Base-by-base conservation (phyloP, 2,113 vertebrate genomes). In the Actinemys pallida region DNA sequence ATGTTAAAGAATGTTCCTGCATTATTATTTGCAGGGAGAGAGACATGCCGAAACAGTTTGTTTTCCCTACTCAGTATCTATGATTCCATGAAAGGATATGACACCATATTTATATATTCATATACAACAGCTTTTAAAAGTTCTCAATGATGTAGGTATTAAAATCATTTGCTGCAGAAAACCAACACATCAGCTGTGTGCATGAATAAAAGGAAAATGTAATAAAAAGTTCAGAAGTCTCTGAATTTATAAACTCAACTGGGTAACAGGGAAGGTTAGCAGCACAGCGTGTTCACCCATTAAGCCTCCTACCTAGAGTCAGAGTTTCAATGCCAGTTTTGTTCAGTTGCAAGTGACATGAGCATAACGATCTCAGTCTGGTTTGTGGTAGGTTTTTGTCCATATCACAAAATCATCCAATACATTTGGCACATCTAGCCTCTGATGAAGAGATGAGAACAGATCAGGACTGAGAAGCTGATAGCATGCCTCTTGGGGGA, bases 341-440 rank as follows among this genome's bases (percentile, higher is more conserved):
- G 1, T 2, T 1, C 31, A n/a, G 79, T 20, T 31, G 39, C 39
- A 53, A 54, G 10, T 1, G 4, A 87, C 87, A 59, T 0, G 0
- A 93, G 39, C 1, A 19, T 49, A 72, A 27, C 4, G 1, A 8
- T 35, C 5, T 20, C 7, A 20, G 56, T 17, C 7, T 62, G 42
- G 45, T 72, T 50, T 50, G 10, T 42, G 86, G 13, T 54, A n/a
- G 90, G 31, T 17, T 11, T 24, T 85, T 3, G 39, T 11, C 29
- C 3, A 0, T 1, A 25, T 6, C 88, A 75, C 45, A 54, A 47
- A 53, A 29, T 20, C 53, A 7, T 25, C 72, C 20, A 1, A 2
- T 4, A 29, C 45, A 81, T 54, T 62, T 4, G 0, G 9, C 17
- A 22, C 5, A 78, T 13, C 16, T n/a, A 82, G 0, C 14, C 22